A percentile compares a stretch with the other conserved stretches of the same genome.
phyloP scores from a whole-genome alignment of 1,140 invertebrate genomes.

The Colletes latitarsis region DNA sequence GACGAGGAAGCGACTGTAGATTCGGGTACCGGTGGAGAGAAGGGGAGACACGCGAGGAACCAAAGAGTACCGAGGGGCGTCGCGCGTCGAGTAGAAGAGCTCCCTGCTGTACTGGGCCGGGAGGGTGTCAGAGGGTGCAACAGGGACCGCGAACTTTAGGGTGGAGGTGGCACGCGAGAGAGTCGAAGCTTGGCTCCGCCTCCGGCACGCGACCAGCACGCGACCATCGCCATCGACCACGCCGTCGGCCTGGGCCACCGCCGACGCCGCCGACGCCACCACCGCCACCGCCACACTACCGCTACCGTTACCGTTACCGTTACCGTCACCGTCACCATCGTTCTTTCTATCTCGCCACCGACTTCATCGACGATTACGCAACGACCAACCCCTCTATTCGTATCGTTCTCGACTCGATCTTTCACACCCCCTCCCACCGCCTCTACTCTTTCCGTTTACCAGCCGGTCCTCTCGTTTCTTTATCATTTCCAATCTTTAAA shows the following conservation, averaged over 20 bases:
- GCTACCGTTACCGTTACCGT: conserved; percentile 8
- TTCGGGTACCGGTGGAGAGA: conserved; percentile 32
- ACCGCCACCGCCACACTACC: not conserved
- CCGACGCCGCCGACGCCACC: conserved; percentile 16
- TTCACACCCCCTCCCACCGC: not conserved
- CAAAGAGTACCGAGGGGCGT: conserved; percentile 49
- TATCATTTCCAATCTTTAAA: not conserved
- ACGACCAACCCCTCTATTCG: not conserved
- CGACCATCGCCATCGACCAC: conserved; percentile 69
- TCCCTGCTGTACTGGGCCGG: conserved; percentile 19
- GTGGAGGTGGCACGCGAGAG: conserved; percentile 66
- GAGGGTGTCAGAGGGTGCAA: conserved; percentile 53
- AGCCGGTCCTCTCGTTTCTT: too few species aligned
- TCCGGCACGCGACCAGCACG: conserved; percentile 80
- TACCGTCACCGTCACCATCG: conserved; percentile 20
- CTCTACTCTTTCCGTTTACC: not conserved
- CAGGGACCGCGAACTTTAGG: conserved; percentile 59
- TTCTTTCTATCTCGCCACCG: conserved; percentile 15
- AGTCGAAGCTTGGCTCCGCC: conserved; percentile 74
- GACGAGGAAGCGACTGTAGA: conserved; percentile 71
- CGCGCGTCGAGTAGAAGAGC: conserved; percentile 47
- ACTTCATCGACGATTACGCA: conserved; percentile 35
- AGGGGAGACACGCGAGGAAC: conserved; percentile 34
- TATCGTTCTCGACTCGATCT: conserved; percentile 11
- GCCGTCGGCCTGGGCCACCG: conserved; percentile 52